Evolutionary conservation across 2,113 vertebrate genomes (phyloP), one percentile per base, ranked within the genome.

Genomic region (Taurulus bubalis): DNA sequence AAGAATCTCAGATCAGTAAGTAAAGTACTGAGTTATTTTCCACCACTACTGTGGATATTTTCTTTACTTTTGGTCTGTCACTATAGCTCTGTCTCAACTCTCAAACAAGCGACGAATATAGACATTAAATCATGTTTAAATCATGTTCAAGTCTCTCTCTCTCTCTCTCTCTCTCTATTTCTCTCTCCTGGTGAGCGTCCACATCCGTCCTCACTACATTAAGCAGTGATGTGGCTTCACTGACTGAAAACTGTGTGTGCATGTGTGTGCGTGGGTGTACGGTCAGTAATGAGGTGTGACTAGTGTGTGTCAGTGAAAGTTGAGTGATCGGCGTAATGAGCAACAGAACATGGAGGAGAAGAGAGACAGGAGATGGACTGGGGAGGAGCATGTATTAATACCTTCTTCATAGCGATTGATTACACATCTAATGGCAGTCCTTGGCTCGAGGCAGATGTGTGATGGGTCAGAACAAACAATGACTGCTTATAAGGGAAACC

Each of bases 321-420:
- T 92, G 91, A 91, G 83, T 92, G 87, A 93, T 93, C 87, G 88
- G 76, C 14, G 20, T 93, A 94, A 92, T 87, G 90, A 92, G 89
- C 73, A 60, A 72, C 64, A 36, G 71, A 75, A 85, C 53, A 72
- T 24, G 49, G 53, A 67, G 16, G 28, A 77, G 49, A 30, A 79
- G 67, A 73, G 65, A 73, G 60, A 79, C 34, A 34, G 30, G 69
- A 73, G 28, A 64, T 42, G 64, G 24, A 66, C 20, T 53, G 64
- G 58, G 71, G 63, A 70, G 36, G 66, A 69, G 62, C 76, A 42
- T 32, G 49, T 53, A 73, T 79, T 77, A 28, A 80, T 69, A 65
- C 69, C 20, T 69, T 79, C 68, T 75, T 62, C 10, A 53, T 51
- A 60, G 65, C 26, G 11, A 83, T 63, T 87, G 72, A 85, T 83